Conservation (phyloP, 2,113 vertebrate genomes). For the Zosterops japonicus region DNA sequence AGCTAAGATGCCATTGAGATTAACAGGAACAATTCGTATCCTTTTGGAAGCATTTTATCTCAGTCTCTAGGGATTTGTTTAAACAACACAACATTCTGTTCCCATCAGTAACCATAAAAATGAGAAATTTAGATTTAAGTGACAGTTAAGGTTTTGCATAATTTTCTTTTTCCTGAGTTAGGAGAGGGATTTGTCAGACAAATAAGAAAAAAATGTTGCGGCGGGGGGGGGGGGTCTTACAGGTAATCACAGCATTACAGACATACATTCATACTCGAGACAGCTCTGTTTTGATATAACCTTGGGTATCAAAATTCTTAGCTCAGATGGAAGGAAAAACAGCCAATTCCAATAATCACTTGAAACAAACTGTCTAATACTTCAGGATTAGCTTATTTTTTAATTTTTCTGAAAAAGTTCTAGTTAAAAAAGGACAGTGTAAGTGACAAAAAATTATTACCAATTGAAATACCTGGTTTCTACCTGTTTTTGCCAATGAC, state of each 20-base stretch:
- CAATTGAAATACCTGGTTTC: not conserved
- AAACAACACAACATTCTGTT: conserved; percentile 28
- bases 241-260: conserved; percentile 3
- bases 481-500: not conserved
- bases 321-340: not conserved
- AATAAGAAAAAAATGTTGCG: not conserved
- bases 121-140: conserved; percentile 23
- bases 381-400: not conserved
- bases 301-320: not conserved
- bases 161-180: not conserved
- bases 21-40: conserved; percentile 3
- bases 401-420: not conserved
- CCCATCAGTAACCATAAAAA: not conserved
- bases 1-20: conserved; percentile 16
- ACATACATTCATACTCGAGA: not conserved
- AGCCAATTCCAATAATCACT: not conserved
- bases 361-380: not conserved
- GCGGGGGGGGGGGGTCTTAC: not conserved
- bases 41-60: conserved; percentile 31
- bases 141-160: conserved; percentile 15
- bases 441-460: not conserved
- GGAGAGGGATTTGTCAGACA: conserved; percentile 2
- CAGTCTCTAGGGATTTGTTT: not conserved
- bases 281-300: not conserved
- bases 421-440: not conserved